Base-by-base conservation (phyloP, 2,888 invertebrate species). In the Hylaea fasciaria region DNA sequence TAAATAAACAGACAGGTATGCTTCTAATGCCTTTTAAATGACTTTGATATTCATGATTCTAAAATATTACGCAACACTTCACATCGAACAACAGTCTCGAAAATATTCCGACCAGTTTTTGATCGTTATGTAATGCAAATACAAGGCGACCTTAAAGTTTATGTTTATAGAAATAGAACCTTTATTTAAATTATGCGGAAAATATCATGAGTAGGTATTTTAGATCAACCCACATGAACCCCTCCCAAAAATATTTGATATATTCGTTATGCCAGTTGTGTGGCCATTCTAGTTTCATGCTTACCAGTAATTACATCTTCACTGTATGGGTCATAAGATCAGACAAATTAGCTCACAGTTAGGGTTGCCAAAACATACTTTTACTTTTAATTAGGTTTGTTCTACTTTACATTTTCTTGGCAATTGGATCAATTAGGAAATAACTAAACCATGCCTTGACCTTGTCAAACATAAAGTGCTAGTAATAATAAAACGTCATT, bases 21-120 rank as follows among this genome's bases (percentile, higher is more conserved):
- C 51, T 61, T 57, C 55, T 83, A 85, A 86, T 84, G 80, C 76
- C 75, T 83, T 83, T 78, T 83, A 80, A 86, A 86, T 76, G 77
- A 81, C 73, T 76, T 80, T 73, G 76, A 78, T 82, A 84, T 83
- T 81, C 76, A 82, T 80, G 77, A 78, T 64, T 56, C 51, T 62
- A 69, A 69, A 74, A 71, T 78, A 71, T 85, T 85, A 76, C 70
- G 81, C 79, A 86, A 86, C 71, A 60, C 62, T 68, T 71, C 50
- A 62, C 62, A 56, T 63, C 61, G 68, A 74, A 69, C 68, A 69
- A 66, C 62, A 66, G 66, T 74, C 72, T 77, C 66, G 71, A 77
- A 71, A 71, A 69, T 62, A 72, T 60, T 66, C 64, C 59, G 66
- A 68, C 71, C 66, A 62, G 65, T 75, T 76, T 69, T 70, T 56